Base-by-base conservation (phyloP, 2,797 vertebrate genomes). In the Helarctos malayanus region DNA sequence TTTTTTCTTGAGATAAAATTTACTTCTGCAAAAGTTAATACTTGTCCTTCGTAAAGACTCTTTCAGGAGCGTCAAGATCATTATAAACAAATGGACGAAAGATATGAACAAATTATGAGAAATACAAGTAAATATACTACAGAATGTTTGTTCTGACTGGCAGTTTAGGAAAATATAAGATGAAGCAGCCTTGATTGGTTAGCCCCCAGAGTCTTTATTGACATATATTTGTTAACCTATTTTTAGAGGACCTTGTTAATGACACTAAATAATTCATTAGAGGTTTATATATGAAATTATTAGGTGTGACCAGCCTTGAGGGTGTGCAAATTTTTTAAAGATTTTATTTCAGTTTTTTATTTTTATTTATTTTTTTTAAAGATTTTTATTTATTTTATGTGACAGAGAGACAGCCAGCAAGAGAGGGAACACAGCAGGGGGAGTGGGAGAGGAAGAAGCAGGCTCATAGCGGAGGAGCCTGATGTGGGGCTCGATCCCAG, bases 1-100 rank as follows among this genome's bases (percentile, higher is more conserved):
- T 69, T 96, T 82, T 32, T 92, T n/a, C 18, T 18, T 91, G 52
- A 94, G 65, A 78, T 88, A 82, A 91, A 57, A 88, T 52, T 47
- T 65, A 8, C 7, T 94, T 92, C 21, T 59, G 63, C 27, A 80
- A 95, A 92, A 18, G 23, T 61, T 38, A 71, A 49, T 75, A 65
- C 49, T 14, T 80, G 3, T 25, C 35, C 59, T 89, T 89, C 85
- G 71, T 35, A 89, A 83, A 35, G 45, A 89, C 41, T 93, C 27
- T 82, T 75, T 47, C 9, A 83, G 57, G 16, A 68, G 29, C 59
- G 47, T 93, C 23, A 69, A 81, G 41, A 75, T 49, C 49, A 27
- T 59, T 52, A 35, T 90, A 86, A 95, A 63, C 32, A 92, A 91
- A 71, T 47, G 38, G 38, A n/a, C 59, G 61, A 78, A 96, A 91